Evolutionary conservation across 2,113 vertebrate genomes (phyloP), one percentile per base, ranked within the genome.

Genomic region (Chitala chitala): DNA sequence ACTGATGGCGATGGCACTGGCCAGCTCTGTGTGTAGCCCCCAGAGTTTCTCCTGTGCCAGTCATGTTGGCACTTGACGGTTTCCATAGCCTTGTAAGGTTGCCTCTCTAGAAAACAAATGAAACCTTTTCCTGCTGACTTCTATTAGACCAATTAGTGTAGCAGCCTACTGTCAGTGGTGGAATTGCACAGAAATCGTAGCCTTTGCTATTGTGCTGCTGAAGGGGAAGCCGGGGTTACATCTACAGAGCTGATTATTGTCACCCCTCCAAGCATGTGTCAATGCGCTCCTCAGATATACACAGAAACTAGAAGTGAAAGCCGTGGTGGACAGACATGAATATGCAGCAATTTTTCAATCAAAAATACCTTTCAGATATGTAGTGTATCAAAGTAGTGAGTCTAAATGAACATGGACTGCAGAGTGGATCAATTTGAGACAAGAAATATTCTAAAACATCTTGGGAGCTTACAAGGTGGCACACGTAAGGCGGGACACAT

Each of bases 401-500:
- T 46, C 64, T 38, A 48, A 17, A 15, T 44, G 40, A 42, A 26
- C 64, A 17, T 46, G 13, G 42, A 68, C 22, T 46, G 64, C 64
- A 68, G 64, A 38, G 46, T 12, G 22, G 38, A 48, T 38, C 22
- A 48, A 17, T 20, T 51, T 63, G 17, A 38, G 59, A 1, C 33
- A n/a, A n/a, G n/a, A n/a, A n/a, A n/a, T n/a, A n/a, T n/a, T n/a
- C n/a, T n/a, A n/a, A n/a, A n/a, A n/a, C n/a, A n/a, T n/a, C n/a
- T 42, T 68, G 40, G 64, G 64, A 29, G 24, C 64, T 68, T 48
- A 63, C n/a, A n/a, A n/a, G n/a, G n/a, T n/a, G n/a, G n/a, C n/a
- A n/a, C n/a, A n/a, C n/a, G n/a, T n/a, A n/a, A n/a, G n/a, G n/a
- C n/a, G n/a, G n/a, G n/a, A n/a, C n/a, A n/a, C n/a, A n/a, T n/a